Conservation (phyloP, 2,888 invertebrate genomes). For the Nephrotoma flavescens region DNA sequence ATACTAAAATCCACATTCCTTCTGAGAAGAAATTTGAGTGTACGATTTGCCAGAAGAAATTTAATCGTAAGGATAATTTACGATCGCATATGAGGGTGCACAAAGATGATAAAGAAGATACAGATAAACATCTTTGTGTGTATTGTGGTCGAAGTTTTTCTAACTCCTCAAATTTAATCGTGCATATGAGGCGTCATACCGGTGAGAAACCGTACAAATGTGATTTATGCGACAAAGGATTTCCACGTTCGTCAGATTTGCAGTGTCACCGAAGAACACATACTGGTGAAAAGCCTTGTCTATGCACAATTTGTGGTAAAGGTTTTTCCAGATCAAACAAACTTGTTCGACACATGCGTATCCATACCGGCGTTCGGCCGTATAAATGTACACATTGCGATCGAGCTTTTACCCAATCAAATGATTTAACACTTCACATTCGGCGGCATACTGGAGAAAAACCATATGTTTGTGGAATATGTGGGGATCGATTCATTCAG, state of each 20-base stretch:
- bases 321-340: slow-evolving; percentile 44
- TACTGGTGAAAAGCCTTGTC: slow-evolving; percentile 44
- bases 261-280: slow-evolving; percentile 44
- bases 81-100: slow-evolving; percentile 43
- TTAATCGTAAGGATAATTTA: slow-evolving; percentile 42
- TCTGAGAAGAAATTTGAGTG: slow-evolving; percentile 39
- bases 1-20: slow-evolving; percentile 45
- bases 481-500: slow-evolving; percentile 54
- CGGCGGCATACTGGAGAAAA: slow-evolving; percentile 54
- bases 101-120: slow-evolving; percentile 25
- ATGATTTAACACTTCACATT: slow-evolving; percentile 53
- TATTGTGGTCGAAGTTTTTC: slow-evolving; percentile 45
- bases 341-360: slow-evolving; percentile 44
- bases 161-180: slow-evolving; percentile 44
- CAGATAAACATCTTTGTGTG: slow-evolving; percentile 35
- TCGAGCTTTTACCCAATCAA: slow-evolving; percentile 49
- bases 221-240: slow-evolving; percentile 45
- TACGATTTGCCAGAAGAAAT: slow-evolving; percentile 41
- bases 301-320: slow-evolving; percentile 24
- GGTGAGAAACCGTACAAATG: slow-evolving; percentile 50
- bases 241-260: slow-evolving; percentile 46
- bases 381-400: slow-evolving; percentile 41
- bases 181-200: slow-evolving; percentile 52
- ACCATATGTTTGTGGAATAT: slow-evolving; percentile 49
- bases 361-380: slow-evolving; percentile 38